Base-by-base conservation (phyloP, 2,797 vertebrate species). In the Acanthis flammea region DNA sequence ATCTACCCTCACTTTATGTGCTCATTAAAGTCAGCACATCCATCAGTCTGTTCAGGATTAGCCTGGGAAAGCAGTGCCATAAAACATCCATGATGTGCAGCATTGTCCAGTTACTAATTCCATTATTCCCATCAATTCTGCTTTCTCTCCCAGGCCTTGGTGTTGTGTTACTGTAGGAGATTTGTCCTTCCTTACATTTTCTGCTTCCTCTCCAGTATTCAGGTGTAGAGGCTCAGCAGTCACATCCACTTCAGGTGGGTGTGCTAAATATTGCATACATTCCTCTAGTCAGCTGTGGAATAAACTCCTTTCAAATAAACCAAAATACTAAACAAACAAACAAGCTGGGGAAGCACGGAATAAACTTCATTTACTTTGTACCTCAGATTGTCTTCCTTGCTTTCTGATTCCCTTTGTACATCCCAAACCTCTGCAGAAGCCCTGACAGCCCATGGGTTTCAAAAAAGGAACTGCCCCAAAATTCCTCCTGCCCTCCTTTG, bases 261-360 rank as follows among this genome's bases (percentile, higher is more conserved):
- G 37, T 71, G 21, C 79, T 51, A 78, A 94, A 94, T 48, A 84
- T 6, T 50, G 35, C 39, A 67, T 19, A 35, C 17, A 24, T 91
- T 75, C 88, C 70, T 91, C 62, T 51, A 81, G 62, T 70, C 85
- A 86, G 66, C 39, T 11, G 4, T 37, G 66, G 79, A 88, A 93
- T 70, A 86, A 95, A 84, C 55, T 68, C 53, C 72, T 92, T 92
- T 70, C 74, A 90, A 86, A 63, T 70, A 81, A 84, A 86, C 72
- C 66, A 83, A 74, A 95, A 90, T 27, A 73, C 42, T 54, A 91
- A 91, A 75, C 86, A 95, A 60, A 91, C 81, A 89, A 92, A 76
- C 19, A 11, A 86, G 21, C 84, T 42, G 65, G 42, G 63, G 35
- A 95, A 65, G 15, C 42, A 27, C 14, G 42, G 82, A 90, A 95